A percentile compares a stretch with the other conserved stretches of the same genome.
These are phyloP conservation scores for Dreissena polymorpha DNA, from an alignment of 1,140 invertebrate species.

Conservation along the genomic window DNA sequence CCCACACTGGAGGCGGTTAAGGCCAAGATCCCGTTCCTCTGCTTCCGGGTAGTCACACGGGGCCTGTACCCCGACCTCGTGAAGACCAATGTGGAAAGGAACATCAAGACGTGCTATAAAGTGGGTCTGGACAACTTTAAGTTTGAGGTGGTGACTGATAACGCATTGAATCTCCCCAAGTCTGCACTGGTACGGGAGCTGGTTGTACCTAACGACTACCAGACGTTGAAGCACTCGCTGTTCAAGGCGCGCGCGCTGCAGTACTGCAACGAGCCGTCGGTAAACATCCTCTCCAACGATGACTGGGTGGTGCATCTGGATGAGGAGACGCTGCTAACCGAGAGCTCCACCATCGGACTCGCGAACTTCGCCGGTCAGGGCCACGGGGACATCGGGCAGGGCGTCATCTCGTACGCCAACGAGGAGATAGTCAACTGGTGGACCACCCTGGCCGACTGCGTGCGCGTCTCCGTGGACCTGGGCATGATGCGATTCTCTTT, in stretches of 20 bases:
- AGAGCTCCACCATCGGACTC: too few relatives aligned
- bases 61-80: too few relatives aligned
- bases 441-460: slow-evolving; percentile 97
- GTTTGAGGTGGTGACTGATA: slow-evolving; percentile 98
- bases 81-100: too few relatives aligned
- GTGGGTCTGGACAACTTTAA: slow-evolving; percentile 97
- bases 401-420: slow-evolving; percentile 98
- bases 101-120: too few relatives aligned
- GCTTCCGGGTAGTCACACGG: too few relatives aligned
- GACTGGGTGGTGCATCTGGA: too few relatives aligned
- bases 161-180: slow-evolving; percentile 87
- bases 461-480: slow-evolving; percentile 94
- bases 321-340: too few relatives aligned
- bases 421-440: slow-evolving; percentile 97
- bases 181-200: slow-evolving; percentile 88
- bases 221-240: slow-evolving; percentile 93
- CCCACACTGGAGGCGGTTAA: too few relatives aligned
- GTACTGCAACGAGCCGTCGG: too few relatives aligned
- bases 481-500: slow-evolving; percentile 97
- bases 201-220: slow-evolving; percentile 92
- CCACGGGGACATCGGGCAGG: slow-evolving; percentile 97
- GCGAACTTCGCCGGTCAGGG: slow-evolving; percentile 97
- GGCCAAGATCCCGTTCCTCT: too few relatives aligned
- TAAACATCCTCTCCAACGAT: too few relatives aligned
- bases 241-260: too few relatives aligned